Conservation (phyloP, 1,140 invertebrate genomes). For the Caenorhabditis inopinata region DNA sequence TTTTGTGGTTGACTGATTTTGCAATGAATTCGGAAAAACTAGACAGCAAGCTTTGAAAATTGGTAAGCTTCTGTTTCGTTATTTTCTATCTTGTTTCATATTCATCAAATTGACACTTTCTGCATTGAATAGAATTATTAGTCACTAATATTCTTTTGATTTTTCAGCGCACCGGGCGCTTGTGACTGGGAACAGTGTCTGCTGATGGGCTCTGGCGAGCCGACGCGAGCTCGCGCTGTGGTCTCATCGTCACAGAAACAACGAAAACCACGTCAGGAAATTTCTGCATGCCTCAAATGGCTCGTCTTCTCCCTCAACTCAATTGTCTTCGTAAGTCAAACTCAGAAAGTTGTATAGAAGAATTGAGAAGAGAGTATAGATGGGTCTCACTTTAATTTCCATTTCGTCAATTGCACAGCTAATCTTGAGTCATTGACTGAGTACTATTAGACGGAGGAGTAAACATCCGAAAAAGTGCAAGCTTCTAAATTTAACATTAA, state of each 20-base stretch:
- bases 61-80: not conserved
- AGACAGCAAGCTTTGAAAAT: slow-evolving; percentile 7
- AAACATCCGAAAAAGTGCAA: no score
- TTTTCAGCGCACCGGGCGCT: slow-evolving; percentile 37
- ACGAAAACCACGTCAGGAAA: slow-evolving; percentile 61
- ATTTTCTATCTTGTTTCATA: not conserved
- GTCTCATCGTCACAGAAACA: slow-evolving; percentile 31
- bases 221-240: slow-evolving; percentile 37
- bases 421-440: not conserved
- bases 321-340: slow-evolving; percentile 64
- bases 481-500: not conserved
- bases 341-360: not conserved
- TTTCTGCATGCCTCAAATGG: slow-evolving; percentile 65
- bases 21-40: not conserved
- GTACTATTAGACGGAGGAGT: not conserved
- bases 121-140: no score
- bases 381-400: not conserved
- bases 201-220: slow-evolving; percentile 42
- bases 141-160: not conserved
- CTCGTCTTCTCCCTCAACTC: slow-evolving; percentile 63
- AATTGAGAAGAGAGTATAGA: not conserved
- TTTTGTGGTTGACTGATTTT: slow-evolving; percentile 23
- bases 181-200: slow-evolving; percentile 40
- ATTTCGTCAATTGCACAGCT: no score
- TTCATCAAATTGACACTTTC: slow-evolving; percentile 6